Conservation (phyloP, 2,888 invertebrate genomes). For the Phyllotreta striolata region DNA sequence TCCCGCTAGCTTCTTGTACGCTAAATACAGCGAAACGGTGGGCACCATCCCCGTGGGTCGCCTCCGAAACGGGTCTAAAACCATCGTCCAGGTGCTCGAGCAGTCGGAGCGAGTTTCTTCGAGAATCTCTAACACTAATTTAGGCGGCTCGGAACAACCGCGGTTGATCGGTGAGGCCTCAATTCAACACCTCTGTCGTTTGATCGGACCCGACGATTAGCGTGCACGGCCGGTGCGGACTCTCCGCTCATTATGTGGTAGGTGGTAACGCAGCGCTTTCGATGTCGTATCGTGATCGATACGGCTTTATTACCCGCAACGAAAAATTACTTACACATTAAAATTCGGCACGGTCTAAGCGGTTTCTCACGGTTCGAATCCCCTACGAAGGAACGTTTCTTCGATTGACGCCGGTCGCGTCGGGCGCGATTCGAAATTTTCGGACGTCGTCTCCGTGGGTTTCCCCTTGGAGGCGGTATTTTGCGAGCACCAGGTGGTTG, state of each 20-base stretch:
- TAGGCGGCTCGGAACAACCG: conserved; percentile 41
- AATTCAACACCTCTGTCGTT: conserved; percentile 60
- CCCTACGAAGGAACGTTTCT: neutral
- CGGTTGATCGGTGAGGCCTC: conserved; percentile 55
- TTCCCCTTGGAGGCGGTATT: too few species aligned
- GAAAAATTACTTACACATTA: conserved; percentile 30
- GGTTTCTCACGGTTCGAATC: conserved; percentile 3
- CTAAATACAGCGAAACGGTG: too few species aligned
- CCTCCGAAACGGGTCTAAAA: too few species aligned
- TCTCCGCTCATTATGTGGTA: conserved; percentile 57
- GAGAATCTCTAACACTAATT: too few species aligned
- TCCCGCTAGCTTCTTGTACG: too few species aligned
- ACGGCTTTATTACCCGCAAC: conserved; percentile 37
- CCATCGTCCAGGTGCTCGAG: too few species aligned
- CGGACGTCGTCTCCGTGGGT: too few species aligned
- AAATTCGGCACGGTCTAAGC: conserved; percentile 19
- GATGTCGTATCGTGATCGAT: conserved; percentile 38
- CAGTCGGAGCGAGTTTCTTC: too few species aligned
- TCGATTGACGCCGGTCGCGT: too few species aligned
- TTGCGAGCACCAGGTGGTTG: too few species aligned
- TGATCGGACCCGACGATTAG: conserved; percentile 52
- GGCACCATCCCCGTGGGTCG: too few species aligned
- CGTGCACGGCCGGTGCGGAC: conserved; percentile 19
- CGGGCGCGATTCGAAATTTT: too few species aligned
- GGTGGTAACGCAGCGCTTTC: conserved; percentile 51